phyloP scores from a whole-genome alignment of 2,797 vertebrate genomes.

The Etheostoma nigrum region DNA sequence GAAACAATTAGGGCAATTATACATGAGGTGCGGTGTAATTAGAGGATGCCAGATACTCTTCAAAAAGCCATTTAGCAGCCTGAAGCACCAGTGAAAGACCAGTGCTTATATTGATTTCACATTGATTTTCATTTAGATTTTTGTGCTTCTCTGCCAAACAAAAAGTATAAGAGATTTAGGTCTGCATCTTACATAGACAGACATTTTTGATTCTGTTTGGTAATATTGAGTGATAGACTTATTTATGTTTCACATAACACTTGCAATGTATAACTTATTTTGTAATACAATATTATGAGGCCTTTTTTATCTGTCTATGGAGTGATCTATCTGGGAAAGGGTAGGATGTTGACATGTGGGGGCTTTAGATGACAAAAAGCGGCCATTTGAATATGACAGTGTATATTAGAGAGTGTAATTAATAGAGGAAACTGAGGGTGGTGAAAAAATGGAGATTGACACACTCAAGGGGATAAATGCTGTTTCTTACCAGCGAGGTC shows the following conservation, averaged over 20 bases:
- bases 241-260: conserved; percentile 27
- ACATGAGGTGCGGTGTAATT: conserved; percentile 74
- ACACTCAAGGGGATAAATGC: conserved; percentile 16
- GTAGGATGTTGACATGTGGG: conserved; percentile 34
- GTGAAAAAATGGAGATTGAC: conserved; percentile 19
- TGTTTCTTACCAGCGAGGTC: conserved; percentile 92
- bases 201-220: conserved; percentile 37
- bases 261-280: conserved; percentile 22
- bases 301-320: conserved; percentile 32
- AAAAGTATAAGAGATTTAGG: conserved; percentile 40
- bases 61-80: conserved; percentile 76
- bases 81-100: conserved; percentile 71
- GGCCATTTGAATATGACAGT: conserved; percentile 47
- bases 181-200: conserved; percentile 8
- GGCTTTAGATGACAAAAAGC: conserved; percentile 50
- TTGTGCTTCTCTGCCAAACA: conserved; percentile 45
- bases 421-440: conserved; percentile 20
- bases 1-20: conserved; percentile 82
- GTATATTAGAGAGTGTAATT: conserved; percentile 41
- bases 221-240: conserved; percentile 32
- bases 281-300: conserved; percentile 25
- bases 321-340: conserved; percentile 45
- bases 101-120: conserved; percentile 54
- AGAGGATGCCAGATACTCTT: conserved; percentile 73
- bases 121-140: conserved; percentile 48